Percentiles rank a stretch among this genome's conserved stretches.
phyloP scores from a whole-genome alignment of 2,797 vertebrate genomes.

The Salmo trutta region DNA sequence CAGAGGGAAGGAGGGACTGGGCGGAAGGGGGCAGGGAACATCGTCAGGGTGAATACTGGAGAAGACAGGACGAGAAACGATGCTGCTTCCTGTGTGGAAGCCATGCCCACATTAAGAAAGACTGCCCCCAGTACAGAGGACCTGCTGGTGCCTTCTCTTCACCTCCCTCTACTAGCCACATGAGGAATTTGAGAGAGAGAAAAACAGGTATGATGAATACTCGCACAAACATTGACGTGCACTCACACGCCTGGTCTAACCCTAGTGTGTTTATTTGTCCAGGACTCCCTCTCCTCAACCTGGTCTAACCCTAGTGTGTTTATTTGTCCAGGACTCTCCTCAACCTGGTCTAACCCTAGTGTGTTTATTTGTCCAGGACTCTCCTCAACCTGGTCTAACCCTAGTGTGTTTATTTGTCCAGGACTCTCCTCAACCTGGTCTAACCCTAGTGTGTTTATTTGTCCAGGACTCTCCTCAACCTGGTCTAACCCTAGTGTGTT shows the following conservation, averaged over 20 bases:
- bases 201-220: constrained; percentile 56
- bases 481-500: no score
- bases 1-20: constrained; percentile 63
- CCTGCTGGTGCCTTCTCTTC: constrained; percentile 73
- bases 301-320: no score
- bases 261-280: no score
- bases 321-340: no score
- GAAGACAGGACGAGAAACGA: constrained; percentile 81
- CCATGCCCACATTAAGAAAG: constrained; percentile 89
- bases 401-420: no score
- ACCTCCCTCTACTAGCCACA: constrained; percentile 51
- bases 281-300: no score
- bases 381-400: no score
- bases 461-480: no score
- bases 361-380: no score
- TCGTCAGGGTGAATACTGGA: constrained; percentile 82
- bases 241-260: background rate
- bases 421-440: no score
- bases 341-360: no score
- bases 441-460: no score
- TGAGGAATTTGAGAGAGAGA: constrained; percentile 68
- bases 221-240: background rate
- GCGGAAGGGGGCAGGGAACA: constrained; percentile 69
- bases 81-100: constrained; percentile 92
- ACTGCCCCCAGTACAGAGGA: constrained; percentile 87